phyloP scores from a whole-genome alignment of 2,888 invertebrate genomes.

The Neoscelio sp. region DNA sequence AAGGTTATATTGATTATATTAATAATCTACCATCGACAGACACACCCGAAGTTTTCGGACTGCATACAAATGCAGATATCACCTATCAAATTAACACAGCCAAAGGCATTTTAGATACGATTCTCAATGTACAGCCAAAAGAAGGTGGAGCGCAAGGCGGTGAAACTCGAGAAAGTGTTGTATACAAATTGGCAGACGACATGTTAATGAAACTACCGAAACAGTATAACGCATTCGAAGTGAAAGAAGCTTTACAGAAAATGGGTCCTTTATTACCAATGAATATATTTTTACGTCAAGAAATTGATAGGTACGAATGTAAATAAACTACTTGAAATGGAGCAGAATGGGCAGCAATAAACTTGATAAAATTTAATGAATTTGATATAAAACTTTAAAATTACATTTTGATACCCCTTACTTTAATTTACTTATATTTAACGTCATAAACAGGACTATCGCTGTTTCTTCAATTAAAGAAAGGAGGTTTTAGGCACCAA shows the following conservation, averaged over 20 bases:
- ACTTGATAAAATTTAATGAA: no score
- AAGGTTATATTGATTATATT: conserved; percentile 93
- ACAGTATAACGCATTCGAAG: conserved; percentile 95
- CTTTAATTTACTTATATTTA: no score
- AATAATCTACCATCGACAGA: conserved; percentile 93
- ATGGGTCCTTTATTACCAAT: conserved; percentile 97
- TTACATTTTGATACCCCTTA: no score
- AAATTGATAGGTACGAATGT: conserved; percentile 85
- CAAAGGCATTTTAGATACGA: conserved; percentile 96
- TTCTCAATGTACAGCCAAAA: conserved; percentile 98
- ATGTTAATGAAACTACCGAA: conserved; percentile 95
- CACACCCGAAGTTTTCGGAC: conserved; percentile 98
- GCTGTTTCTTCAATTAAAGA: no score
- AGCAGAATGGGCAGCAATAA: no score
- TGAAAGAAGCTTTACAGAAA: conserved; percentile 93
- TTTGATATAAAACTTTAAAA: no score
- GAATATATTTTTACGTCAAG: conserved; percentile 95
- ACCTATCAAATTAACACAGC: conserved; percentile 99
- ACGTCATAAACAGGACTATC: no score
- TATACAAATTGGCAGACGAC: conserved; percentile 95
- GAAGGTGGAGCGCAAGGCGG: conserved; percentile 96
- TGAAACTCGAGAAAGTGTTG: conserved; percentile 96
- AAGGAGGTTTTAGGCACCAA: no score
- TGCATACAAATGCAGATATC: conserved; percentile 98
- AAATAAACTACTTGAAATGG: no score